phyloP scores from a whole-genome alignment of 2,888 invertebrate species.

The Labia minor region DNA sequence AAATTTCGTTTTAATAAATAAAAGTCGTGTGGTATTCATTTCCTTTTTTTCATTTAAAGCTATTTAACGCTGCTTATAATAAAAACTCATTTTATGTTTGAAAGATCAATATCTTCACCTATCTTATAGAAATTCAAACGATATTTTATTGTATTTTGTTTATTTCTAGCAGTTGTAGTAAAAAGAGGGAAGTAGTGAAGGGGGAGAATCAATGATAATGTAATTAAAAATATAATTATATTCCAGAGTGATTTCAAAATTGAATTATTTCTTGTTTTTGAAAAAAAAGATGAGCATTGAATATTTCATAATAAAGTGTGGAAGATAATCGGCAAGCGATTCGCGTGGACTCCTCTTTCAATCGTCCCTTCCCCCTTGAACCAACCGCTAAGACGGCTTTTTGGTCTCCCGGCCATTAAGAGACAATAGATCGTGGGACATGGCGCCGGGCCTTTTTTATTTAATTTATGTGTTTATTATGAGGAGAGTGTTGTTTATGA shows the following conservation, averaged over 20 bases:
- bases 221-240: no score
- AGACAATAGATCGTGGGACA: conserved; percentile 3
- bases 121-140: neutral
- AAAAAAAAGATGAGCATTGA: no score
- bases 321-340: no score
- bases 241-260: no score
- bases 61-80: neutral
- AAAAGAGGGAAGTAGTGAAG: no score
- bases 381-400: neutral
- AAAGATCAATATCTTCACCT: neutral
- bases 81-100: neutral
- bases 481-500: conserved; percentile 13
- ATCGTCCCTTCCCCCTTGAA: no score
- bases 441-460: conserved; percentile 13
- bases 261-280: no score
- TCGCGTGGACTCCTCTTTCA: no score
- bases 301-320: no score
- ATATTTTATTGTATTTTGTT: neutral
- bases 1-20: conserved; percentile 2
- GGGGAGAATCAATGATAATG: no score
- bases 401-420: conserved; percentile 3
- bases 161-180: neutral
- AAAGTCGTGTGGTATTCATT: neutral
- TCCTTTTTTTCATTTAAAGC: neutral
- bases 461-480: conserved; percentile 13